Base-by-base conservation (phyloP, 2,888 invertebrate species). In the Drosophila borborema region DNA sequence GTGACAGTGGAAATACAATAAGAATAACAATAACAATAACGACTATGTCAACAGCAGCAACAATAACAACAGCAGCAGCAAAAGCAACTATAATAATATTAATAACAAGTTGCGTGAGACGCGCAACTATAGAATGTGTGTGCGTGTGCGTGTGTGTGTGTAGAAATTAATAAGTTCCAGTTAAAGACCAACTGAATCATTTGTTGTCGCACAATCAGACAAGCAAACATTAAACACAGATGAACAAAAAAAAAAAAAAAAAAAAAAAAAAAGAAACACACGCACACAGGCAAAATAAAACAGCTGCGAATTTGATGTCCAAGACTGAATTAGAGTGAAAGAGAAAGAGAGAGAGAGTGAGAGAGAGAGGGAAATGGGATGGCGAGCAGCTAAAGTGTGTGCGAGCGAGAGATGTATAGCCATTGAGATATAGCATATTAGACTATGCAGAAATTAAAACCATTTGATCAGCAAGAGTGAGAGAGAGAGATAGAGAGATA, bases 111-210 rank as follows among this genome's bases (percentile, higher is more conserved):
- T 81, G 79, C 77, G 81, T 77, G 70, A 69, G 66, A 64, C 72
- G 41, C 23, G 54, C 79, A 58, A 49, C 61, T 38, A 64, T 28
- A 67, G 40, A 28, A 1, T 28, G n/a, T 18, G 12, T 38, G 23
- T 41, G n/a, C 16, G 12, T 38, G 23, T 41, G 12, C 61, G n/a
- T 58, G 23, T 81, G 64, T 72, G 58, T 78, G 69, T 74, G 62
- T 80, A 51, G 80, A 81, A 82, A 81, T 81, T 82, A 81, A 79
- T 82, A 81, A 82, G 80, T 81, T 81, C 71, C 75, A 82, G 82
- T 82, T 81, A 81, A 82, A 79, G 75, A 81, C 68, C 82, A 81
- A 82, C 82, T 81, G 80, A 81, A 82, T 82, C 80, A 80, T 82
- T 80, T 80, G 79, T 72, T 75, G 79, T 72, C 79, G 66, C 64